Base-by-base conservation (phyloP, 2,888 invertebrate species). In the Lymantria dispar region DNA sequence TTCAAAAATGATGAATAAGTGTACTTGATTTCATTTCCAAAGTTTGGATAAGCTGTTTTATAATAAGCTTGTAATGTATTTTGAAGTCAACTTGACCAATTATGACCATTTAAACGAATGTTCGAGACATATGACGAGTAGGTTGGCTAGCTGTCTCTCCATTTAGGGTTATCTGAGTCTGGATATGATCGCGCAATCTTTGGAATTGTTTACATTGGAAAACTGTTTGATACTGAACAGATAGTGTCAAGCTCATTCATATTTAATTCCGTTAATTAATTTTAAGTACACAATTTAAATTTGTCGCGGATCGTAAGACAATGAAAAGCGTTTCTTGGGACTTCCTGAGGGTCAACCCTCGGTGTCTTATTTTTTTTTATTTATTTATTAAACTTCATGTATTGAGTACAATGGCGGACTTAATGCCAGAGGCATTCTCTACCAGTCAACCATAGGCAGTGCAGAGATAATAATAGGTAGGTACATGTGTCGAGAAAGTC, bases 81-180 rank as follows among this genome's bases (percentile, higher is more conserved):
- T 81, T 80, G 78, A 81, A 78, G 76, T 70, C 65, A 72, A 68
- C 71, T 76, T 56, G 48, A 80, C 83, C 88, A 89, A 88, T 88
- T 87, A 88, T 85, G 84, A 85, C 80, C 83, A 85, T 85, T 87
- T 85, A 85, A 87, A 83, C 82, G 80, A 74, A 82, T 78, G 76
- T 76, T 62, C 68, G 63, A 68, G 68, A 13, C 79, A 76, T 83
- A 85, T 85, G 84, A 86, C 75, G 80, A 77, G 76, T 78, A 72
- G 79, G 68, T 67, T 62, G 77, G 37, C 58, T 62, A 59, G 64
- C 74, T 74, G 80, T 85, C 85, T 84, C 65, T 52, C 89, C 89
- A 75, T 88, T 72, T 90, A 87, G 66, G 87, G 89, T 74, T 82
- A 85, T 86, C 85, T 75, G 70, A 72, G 73, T 75, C 78, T 77